These are phyloP conservation scores for Ahaetulla prasina DNA, from an alignment of 2,113 vertebrate genomes.

Conservation along the genomic window DNA sequence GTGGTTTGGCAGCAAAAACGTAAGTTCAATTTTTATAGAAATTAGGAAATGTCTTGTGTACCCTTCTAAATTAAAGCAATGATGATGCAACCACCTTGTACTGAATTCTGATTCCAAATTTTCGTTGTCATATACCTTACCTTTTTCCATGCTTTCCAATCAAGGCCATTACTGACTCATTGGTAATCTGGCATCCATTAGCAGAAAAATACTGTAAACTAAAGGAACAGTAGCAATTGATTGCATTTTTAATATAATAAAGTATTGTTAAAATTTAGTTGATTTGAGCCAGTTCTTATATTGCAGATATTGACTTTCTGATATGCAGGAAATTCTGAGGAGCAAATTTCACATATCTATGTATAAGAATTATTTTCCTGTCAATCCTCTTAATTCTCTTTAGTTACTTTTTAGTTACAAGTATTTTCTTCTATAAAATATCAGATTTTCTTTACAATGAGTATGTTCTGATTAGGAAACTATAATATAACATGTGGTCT, in stretches of 20 bases:
- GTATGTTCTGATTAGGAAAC: neutral
- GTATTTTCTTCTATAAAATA: too few species aligned
- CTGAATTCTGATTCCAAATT: neutral
- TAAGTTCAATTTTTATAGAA: neutral
- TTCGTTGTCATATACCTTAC: slow-evolving; percentile 27
- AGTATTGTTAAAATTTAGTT: neutral
- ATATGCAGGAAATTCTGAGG: neutral
- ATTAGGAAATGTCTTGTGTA: neutral
- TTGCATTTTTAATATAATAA: neutral
- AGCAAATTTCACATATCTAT: neutral
- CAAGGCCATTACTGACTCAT: slow-evolving; percentile 54
- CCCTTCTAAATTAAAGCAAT: neutral
- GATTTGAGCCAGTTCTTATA: neutral
- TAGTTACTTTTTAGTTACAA: neutral
- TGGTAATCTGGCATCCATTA: slow-evolving; percentile 58
- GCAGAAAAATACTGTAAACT: slow-evolving; percentile 47
- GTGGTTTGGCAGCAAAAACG: neutral
- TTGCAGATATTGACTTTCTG: neutral
- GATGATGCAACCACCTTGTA: neutral
- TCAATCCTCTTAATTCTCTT: neutral
- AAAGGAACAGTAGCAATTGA: slow-evolving; percentile 15
- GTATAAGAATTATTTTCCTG: neutral
- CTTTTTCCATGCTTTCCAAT: slow-evolving; percentile 54
- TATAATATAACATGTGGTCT: neutral
- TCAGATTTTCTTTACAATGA: neutral